A percentile compares a stretch with the other conserved stretches of the same genome.
phyloP scores from a whole-genome alignment of 2,888 invertebrate species.

The Exocentrus adspersus region DNA sequence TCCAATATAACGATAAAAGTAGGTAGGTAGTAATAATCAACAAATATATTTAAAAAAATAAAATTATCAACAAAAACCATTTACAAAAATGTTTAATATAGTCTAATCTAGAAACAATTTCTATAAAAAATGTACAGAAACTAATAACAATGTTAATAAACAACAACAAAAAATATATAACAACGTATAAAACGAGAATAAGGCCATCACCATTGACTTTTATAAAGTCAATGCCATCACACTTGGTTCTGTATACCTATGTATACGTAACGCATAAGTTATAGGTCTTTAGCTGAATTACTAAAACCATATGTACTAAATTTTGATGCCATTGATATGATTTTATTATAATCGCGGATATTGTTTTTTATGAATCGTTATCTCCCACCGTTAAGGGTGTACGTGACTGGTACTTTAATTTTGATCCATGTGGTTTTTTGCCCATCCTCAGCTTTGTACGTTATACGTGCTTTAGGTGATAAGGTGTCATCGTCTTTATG shows the following conservation, averaged over 20 bases:
- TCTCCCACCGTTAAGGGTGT: not conserved
- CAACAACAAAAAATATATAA: constrained; percentile 16
- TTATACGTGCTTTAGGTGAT: constrained; percentile 53
- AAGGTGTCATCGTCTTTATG: constrained; percentile 51
- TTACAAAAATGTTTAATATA: constrained; percentile 5
- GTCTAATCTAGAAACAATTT: not conserved
- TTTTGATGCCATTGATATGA: too few species aligned
- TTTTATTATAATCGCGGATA: too few species aligned
- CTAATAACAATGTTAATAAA: not conserved
- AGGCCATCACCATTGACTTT: too few species aligned
- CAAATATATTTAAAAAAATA: not conserved
- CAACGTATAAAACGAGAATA: too few species aligned
- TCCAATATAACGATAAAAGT: too few species aligned
- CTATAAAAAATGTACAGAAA: not conserved
- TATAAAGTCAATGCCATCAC: too few species aligned
- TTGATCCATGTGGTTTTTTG: constrained; percentile 43
- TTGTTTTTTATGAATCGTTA: too few species aligned
- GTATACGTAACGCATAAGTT: too few species aligned
- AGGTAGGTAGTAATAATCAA: not conserved
- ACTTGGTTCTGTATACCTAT: too few species aligned
- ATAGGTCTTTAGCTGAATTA: too few species aligned
- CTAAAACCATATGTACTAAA: not conserved
- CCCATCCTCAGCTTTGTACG: constrained; percentile 47
- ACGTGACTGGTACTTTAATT: constrained; percentile 30
- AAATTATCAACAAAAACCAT: constrained; percentile 2